Evolutionary conservation across 2,113 vertebrate species (phyloP), one percentile per base, ranked within the genome.

Genomic region (Empidonax alnorum): DNA sequence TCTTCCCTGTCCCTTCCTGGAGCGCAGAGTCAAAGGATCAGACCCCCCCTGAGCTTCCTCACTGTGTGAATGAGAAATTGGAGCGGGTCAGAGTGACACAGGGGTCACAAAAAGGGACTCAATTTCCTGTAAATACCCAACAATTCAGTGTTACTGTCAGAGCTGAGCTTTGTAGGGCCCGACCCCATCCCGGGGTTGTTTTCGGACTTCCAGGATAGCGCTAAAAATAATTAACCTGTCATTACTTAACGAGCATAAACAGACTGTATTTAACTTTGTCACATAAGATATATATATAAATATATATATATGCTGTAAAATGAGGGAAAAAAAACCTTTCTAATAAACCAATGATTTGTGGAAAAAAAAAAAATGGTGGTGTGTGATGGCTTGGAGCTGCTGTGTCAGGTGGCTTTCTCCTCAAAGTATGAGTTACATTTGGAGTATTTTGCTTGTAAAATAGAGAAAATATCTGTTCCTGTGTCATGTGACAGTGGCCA

Each of bases 211-310:
- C 87, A 92, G 83, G 93, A 89, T 95, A 98, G 93, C 71, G 93
- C 95, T 97, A 93, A 91, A 93, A 92, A 47, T 89, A 90, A 95
- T 95, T 96, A 96, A 97, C 97, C 95, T 96, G 52, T 91, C 96
- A 84, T 97, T 97, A 95, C 97, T 96, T 97, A 97, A 66, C 59
- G 52, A 91, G 93, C 97, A 68, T 97, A 96, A 88, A 96, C 94
- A 93, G 96, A 94, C 96, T 98, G 98, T 98, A 98, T 98, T 97
- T 98, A 97, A 98, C 97, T 97, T 97, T 98, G 97, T 97, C 97
- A 97, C 96, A 97, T 97, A 97, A 96, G 96, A 97, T 96, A 96
- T 95, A 97, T 94, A 95, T 93, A 94, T 71, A 97, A 72, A 94
- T 83, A 93, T 87, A 97, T 93, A 96, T 96, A 98, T 97, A 97